phyloP scores from a whole-genome alignment of 2,888 invertebrate species.

The Harmothoe impar region DNA sequence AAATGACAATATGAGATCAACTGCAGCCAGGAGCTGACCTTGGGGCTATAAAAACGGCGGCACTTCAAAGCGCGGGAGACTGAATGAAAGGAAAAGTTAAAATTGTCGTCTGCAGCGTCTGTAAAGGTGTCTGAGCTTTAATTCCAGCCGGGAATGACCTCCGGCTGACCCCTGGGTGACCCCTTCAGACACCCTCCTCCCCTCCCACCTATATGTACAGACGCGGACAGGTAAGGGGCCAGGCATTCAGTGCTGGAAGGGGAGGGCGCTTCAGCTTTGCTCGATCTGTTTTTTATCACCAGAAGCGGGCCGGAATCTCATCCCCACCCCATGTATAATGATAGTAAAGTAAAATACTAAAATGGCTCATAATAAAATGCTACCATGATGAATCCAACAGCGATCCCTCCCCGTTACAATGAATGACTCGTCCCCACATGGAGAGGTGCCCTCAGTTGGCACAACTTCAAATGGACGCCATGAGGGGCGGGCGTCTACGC shows the following conservation, averaged over 20 bases:
- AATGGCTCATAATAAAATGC: no score
- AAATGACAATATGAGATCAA: neutral
- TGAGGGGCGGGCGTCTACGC: neutral
- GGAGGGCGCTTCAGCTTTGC: no score
- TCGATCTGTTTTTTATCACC: no score
- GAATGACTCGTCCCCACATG: neutral
- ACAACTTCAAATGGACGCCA: neutral
- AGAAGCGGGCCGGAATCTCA: no score
- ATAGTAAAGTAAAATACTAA: no score
- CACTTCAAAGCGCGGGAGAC: slow-evolving; percentile 35
- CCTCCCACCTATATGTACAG: neutral
- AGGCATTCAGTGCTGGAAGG: no score
- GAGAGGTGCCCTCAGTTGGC: neutral
- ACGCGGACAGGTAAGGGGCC: no score
- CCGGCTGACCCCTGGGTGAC: neutral
- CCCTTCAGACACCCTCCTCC: neutral
- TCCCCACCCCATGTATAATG: no score
- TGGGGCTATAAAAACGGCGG: neutral
- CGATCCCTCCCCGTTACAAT: no score
- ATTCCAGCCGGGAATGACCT: neutral
- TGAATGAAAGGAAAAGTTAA: neutral
- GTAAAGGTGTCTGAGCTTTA: slow-evolving; percentile 2
- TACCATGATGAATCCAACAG: no score
- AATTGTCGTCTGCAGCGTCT: slow-evolving; percentile 41
- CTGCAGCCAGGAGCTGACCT: neutral